phyloP scores from a whole-genome alignment of 2,888 invertebrate genomes.

The Hymenopus coronatus region DNA sequence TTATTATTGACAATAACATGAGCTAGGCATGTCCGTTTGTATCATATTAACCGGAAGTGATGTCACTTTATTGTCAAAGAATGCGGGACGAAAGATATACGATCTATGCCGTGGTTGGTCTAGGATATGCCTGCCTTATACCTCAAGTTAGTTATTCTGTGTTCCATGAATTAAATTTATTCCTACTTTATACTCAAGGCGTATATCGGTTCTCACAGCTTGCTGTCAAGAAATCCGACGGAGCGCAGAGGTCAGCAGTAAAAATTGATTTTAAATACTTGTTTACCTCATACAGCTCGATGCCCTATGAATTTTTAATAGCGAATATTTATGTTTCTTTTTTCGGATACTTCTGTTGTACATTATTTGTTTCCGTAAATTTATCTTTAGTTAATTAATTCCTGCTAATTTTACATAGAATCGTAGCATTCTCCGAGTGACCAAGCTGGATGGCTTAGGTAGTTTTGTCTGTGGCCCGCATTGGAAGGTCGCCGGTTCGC shows the following conservation, averaged over 20 bases:
- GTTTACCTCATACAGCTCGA: neutral
- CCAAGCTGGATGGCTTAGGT: no score
- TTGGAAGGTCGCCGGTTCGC: no score
- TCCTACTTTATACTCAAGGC: neutral
- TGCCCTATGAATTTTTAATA: neutral
- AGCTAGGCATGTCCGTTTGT: no score
- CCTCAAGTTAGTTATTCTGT: neutral
- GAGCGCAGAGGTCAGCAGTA: neutral
- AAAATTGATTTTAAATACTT: neutral
- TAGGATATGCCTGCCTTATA: no score
- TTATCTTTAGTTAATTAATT: no score
- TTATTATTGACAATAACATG: no score
- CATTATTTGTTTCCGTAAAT: no score
- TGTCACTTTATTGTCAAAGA: neutral
- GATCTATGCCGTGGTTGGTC: neutral
- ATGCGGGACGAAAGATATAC: neutral
- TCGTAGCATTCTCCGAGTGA: no score
- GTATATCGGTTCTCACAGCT: neutral
- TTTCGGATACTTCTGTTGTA: no score
- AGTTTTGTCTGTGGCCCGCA: no score
- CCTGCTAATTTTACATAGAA: no score
- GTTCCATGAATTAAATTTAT: neutral
- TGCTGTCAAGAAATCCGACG: neutral
- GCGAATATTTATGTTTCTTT: neutral
- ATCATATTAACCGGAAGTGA: neutral